Conservation (phyloP, 2,113 vertebrate species). For the Ardeotis arabs region DNA sequence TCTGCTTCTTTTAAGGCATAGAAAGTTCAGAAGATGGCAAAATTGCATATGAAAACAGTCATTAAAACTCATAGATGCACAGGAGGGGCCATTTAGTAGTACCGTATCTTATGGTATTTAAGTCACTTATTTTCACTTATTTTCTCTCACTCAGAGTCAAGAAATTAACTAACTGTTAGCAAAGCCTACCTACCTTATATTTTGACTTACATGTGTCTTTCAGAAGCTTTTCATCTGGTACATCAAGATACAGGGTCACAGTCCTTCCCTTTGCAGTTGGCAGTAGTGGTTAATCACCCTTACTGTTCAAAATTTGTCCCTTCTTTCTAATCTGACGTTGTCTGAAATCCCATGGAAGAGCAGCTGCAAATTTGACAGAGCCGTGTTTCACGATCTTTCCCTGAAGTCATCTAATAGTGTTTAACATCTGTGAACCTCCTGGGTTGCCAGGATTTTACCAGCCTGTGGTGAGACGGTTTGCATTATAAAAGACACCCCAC, state of each 20-base stretch:
- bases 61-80: neutral
- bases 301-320: neutral
- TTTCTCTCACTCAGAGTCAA: neutral
- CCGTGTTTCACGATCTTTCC: slow-evolving; percentile 44
- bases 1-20: neutral
- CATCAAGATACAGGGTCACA: neutral
- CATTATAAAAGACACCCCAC: neutral
- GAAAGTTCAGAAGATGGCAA: neutral
- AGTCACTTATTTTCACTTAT: neutral
- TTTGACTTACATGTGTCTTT: neutral
- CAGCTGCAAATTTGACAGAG: slow-evolving; percentile 53
- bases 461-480: neutral
- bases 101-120: neutral
- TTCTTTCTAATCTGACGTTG: neutral
- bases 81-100: neutral
- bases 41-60: neutral
- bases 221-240: neutral
- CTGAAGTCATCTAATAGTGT: slow-evolving; percentile 42
- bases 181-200: neutral
- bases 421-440: slow-evolving; percentile 48
- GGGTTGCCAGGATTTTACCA: slow-evolving; percentile 38
- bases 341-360: neutral
- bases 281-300: neutral
- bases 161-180: neutral
- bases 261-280: neutral